Conservation (phyloP, 1,140 invertebrate species). For the Drosophila nasuta region DNA sequence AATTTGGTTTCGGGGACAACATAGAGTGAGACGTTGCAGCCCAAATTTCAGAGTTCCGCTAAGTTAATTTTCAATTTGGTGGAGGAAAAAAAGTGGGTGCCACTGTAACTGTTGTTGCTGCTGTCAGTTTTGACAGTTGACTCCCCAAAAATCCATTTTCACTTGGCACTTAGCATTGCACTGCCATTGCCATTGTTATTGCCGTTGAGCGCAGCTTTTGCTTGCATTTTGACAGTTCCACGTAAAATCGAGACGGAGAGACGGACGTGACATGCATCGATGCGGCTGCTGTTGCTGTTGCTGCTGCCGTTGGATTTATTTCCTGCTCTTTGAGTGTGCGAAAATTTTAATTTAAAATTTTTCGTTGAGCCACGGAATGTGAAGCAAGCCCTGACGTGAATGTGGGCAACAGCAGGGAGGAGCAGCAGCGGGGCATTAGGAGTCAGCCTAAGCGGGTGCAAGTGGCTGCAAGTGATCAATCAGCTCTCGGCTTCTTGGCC, state of each 20-base stretch:
- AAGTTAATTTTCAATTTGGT: conserved; percentile 83
- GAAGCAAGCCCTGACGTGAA: conserved; percentile 15
- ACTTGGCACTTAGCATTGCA: conserved; percentile 77
- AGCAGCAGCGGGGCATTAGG: not conserved
- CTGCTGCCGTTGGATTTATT: conserved; percentile 72
- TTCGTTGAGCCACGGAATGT: conserved; percentile 30
- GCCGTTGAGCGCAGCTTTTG: conserved; percentile 62
- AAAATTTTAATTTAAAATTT: conserved; percentile 82
- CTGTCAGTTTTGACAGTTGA: conserved; percentile 82
- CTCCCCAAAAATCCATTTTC: conserved; percentile 77
- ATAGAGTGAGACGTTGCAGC: conserved; percentile 1
- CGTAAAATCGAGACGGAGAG: conserved; percentile 63
- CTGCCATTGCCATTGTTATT: conserved; percentile 55
- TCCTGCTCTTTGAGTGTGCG: conserved; percentile 77
- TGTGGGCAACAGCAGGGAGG: not conserved
- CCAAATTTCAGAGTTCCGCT: conserved; percentile 72
- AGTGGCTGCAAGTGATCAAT: conserved; percentile 80
- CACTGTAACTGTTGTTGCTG: conserved; percentile 50
- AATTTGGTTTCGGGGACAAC: conserved; percentile 22
- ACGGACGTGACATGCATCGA: conserved; percentile 79
- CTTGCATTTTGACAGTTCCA: conserved; percentile 81
- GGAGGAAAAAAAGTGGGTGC: conserved; percentile 61
- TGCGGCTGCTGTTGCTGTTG: conserved; percentile 52
- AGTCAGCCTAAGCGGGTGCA: conserved; percentile 53
- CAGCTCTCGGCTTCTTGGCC: conserved; percentile 57